A percentile compares a stretch with the other conserved stretches of the same genome.
Conservation (phyloP, 2,113 vertebrate species). For the Danionella cerebrum region DNA sequence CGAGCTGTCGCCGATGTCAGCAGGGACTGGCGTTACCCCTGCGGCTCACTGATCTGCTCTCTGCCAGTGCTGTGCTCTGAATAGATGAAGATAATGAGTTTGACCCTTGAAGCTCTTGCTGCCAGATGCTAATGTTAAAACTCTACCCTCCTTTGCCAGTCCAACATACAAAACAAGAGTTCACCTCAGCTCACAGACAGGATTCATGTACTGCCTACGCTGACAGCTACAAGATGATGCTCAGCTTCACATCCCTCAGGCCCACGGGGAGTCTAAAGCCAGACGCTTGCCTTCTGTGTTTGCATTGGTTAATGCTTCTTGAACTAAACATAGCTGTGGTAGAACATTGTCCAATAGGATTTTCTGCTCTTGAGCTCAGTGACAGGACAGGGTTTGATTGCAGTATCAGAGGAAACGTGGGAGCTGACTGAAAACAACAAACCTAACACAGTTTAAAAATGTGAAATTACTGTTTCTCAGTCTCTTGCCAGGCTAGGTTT, state of each 20-base stretch:
- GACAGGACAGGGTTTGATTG: background rate
- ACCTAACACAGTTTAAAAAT: background rate
- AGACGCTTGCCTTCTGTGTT: background rate
- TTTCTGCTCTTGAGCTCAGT: constrained; percentile 1
- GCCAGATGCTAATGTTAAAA: constrained; percentile 11
- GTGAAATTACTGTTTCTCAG: background rate
- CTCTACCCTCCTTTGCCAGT: constrained; percentile 1
- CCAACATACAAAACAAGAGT: constrained; percentile 10
- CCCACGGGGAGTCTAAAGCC: background rate
- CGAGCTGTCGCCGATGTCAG: background rate
- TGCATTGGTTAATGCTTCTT: background rate
- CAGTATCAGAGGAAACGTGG: constrained; percentile 2
- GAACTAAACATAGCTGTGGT: background rate
- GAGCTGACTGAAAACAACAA: constrained; percentile 1
- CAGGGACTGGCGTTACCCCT: background rate
- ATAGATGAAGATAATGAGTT: constrained; percentile 21
- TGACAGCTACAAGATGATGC: constrained; percentile 5
- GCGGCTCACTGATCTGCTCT: constrained; percentile 1
- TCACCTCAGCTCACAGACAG: constrained; percentile 7
- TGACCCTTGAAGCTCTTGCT: constrained; percentile 1
- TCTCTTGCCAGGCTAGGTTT: background rate
- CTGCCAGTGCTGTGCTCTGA: constrained; percentile 8
- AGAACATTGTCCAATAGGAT: constrained; percentile 8
- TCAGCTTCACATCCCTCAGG: background rate
- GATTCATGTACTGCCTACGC: background rate